Base-by-base conservation (phyloP, 1,140 invertebrate species). In the Marisa cornuarietis region DNA sequence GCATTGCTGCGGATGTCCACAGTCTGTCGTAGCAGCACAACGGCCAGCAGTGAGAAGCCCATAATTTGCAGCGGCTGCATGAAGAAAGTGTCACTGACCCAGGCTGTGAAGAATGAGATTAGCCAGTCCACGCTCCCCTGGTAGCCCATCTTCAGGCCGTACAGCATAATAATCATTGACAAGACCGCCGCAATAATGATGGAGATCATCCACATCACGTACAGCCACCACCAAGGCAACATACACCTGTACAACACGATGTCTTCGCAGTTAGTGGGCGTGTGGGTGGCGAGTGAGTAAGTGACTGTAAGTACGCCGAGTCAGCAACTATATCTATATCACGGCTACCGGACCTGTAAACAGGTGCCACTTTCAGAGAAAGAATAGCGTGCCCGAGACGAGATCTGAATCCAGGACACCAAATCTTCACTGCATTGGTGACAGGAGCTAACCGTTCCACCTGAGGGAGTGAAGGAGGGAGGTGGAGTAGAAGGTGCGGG, bases 161-260 rank as follows among this genome's bases (percentile, higher is more conserved):
- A 88, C 51, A 88, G 75, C 83, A 87, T 86, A 42, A 86, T 78
- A 74, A 87, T 85, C 77, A 83, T 87, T 2, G 87, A 83, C 16
- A 76, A 79, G 24, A 81, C 54, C 10, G 87, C 9, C 18, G 81
- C 79, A 14, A 72, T 66, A 3, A 69, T 11, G 2, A 85, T 13
- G 16, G 80, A 66, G 24, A 87, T 14, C 6, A 76, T 80, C 85
- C 85, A 88, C 31, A 83, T 78, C 66, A 87, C 77, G 77, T 87
- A 87, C 0, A 86, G 16, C 63, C 69, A 81, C 85, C 85, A 87
- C 85, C 84, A 87, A 11, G 87, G 87, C 18, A 88, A 74, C 52
- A 71, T 26, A 78, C n/a, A 76, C 63, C 65, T 68, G 65, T 6
- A 42, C 2, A 42, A 6, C 31, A 42, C 31, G 31, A 42, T 42